phyloP scores from a whole-genome alignment of 2,888 invertebrate genomes.

The Apodemia hepburni region DNA sequence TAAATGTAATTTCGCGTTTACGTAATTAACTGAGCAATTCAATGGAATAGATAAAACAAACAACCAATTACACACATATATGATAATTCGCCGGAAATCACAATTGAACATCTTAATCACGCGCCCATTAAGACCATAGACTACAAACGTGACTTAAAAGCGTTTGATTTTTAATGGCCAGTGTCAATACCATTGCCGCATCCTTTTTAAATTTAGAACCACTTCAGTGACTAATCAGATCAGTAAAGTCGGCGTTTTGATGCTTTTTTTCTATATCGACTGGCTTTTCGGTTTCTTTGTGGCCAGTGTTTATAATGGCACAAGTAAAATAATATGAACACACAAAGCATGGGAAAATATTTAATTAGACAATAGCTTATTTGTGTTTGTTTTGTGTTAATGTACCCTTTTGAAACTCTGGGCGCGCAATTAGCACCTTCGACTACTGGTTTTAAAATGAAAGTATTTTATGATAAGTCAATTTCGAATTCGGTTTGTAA shows the following conservation, averaged over 20 bases:
- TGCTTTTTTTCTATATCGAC: slow-evolving; percentile 43
- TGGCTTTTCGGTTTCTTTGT: slow-evolving; percentile 59
- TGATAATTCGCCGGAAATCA: slow-evolving; percentile 10
- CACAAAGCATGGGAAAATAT: slow-evolving; percentile 73
- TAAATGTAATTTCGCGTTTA: not conserved
- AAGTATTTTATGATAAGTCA: slow-evolving; percentile 65
- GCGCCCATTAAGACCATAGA: slow-evolving; percentile 59
- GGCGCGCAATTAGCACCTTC: slow-evolving; percentile 53
- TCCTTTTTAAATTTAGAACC: slow-evolving; percentile 75
- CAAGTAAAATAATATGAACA: slow-evolving; percentile 42
- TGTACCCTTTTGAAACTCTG: slow-evolving; percentile 46
- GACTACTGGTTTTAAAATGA: slow-evolving; percentile 55
- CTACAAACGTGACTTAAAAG: slow-evolving; percentile 60
- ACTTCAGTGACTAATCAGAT: slow-evolving; percentile 74
- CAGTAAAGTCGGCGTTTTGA: slow-evolving; percentile 67
- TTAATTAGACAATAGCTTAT: slow-evolving; percentile 79
- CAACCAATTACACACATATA: slow-evolving; percentile 7
- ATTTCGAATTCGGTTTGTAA: slow-evolving; percentile 42
- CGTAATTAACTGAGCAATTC: slow-evolving; percentile 1
- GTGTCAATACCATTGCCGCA: slow-evolving; percentile 63
- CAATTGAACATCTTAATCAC: slow-evolving; percentile 54
- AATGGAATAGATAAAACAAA: not conserved
- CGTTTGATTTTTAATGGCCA: slow-evolving; percentile 45
- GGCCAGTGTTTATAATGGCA: slow-evolving; percentile 43
- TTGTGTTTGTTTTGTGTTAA: slow-evolving; percentile 78